phyloP scores from a whole-genome alignment of 2,113 vertebrate species.

The Grallaria varia region DNA sequence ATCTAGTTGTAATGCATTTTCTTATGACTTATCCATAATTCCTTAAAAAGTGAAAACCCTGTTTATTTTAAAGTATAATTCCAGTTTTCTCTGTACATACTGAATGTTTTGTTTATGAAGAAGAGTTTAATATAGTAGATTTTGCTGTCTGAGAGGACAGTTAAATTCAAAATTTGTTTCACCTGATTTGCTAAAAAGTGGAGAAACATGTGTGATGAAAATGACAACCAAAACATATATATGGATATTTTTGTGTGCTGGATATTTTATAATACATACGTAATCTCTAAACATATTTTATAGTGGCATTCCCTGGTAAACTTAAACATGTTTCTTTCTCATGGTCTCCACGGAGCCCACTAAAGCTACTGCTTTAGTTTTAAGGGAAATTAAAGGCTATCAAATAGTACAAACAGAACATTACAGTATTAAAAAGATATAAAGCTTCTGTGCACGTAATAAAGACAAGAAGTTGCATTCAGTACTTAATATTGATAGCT shows the following conservation, averaged over 20 bases:
- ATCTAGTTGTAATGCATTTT: background rate
- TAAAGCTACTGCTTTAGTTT: background rate
- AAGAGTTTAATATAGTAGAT: background rate
- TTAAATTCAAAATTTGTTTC: background rate
- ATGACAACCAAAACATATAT: background rate
- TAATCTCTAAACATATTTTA: background rate
- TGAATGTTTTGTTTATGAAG: background rate
- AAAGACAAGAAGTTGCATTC: background rate
- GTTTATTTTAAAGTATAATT: background rate
- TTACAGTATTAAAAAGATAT: background rate
- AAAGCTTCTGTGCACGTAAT: background rate
- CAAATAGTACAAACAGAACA: background rate
- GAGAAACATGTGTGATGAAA: background rate
- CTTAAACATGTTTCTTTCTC: background rate
- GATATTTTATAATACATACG: background rate
- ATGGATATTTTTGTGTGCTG: background rate
- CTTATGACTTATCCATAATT: background rate
- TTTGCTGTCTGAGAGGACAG: background rate
- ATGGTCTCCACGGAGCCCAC: accelerated
- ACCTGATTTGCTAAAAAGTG: background rate
- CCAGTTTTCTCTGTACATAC: background rate
- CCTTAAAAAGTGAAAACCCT: background rate
- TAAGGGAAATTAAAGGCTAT: background rate
- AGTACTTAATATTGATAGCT: background rate
- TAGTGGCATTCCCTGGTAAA: background rate